Evolutionary conservation across 2,888 invertebrate genomes (phyloP).

Genomic region (Phaonia tiefii): DNA sequence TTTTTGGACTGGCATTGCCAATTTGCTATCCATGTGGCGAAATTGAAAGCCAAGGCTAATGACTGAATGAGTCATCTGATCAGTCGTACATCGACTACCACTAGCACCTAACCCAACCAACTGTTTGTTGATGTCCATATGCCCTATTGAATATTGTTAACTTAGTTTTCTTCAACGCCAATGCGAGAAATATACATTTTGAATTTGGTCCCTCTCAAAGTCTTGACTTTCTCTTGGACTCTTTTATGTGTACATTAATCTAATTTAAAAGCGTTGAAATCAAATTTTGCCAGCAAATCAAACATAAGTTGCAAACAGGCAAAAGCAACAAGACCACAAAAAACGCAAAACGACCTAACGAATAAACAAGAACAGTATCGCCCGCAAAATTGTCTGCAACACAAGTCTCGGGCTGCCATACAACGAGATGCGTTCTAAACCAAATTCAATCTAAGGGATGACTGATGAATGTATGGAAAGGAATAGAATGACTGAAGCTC

Average conservation of each 20-base stretch:
- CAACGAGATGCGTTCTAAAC: constrained; percentile 19
- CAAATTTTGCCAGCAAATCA: constrained; percentile 75
- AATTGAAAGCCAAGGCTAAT: no score
- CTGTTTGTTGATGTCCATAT: no score
- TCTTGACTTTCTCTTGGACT: neutral
- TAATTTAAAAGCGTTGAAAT: constrained; percentile 80
- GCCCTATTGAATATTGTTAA: no score
- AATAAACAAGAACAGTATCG: constrained; percentile 42
- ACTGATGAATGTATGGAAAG: constrained; percentile 70
- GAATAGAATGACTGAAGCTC: constrained; percentile 71
- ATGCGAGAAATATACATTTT: constrained; percentile 23
- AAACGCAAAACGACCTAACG: constrained; percentile 47
- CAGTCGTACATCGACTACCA: no score
- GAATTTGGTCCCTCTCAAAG: neutral
- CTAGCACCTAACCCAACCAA: no score
- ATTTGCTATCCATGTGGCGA: no score
- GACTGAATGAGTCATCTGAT: no score
- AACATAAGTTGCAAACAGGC: constrained; percentile 67
- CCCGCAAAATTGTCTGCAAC: constrained; percentile 30
- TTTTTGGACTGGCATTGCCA: no score
- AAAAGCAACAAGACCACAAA: constrained; percentile 56
- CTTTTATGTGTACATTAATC: constrained; percentile 78
- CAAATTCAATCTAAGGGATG: constrained; percentile 59
- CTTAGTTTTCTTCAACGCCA: constrained; percentile 15
- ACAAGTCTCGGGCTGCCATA: constrained; percentile 67